Evolutionary conservation across 1,140 invertebrate genomes (phyloP), one percentile per base, ranked within the genome.

Genomic region (Galendromus occidentalis): DNA sequence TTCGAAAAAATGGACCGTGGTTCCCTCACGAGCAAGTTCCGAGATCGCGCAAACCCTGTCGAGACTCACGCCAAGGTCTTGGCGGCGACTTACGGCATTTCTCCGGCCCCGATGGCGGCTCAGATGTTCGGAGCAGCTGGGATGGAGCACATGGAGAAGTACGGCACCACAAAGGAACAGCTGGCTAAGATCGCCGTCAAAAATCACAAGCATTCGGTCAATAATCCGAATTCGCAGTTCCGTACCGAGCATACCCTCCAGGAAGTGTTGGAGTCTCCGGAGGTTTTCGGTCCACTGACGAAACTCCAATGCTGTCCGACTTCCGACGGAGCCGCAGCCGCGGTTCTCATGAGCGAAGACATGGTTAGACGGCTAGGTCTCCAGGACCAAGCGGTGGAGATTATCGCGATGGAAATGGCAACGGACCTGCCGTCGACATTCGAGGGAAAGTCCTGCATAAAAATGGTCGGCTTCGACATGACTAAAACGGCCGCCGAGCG

Each of bases 1-100:
- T 98, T 98, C 76, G 95, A 98, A 73, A 98, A 97, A 77, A 98
- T 98, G 95, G 85, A 93, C 70, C 80, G 82, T 51, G 95, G 94
- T 0, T 92, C 93, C 17, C 78, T 98, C 1, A 79, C 81, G 18
- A 79, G 82, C 0, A 85, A 85, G 77, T 97, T 83, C 74, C 79
- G 79, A 51, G 93, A 98, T 74, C 82, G 93, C 63, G 87, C 88
- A 0, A 89, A 91, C 79, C 93, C 95, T 17, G 81, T 97, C 79
- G 91, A 96, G 59, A 90, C 86, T 71, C 93, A 97, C 75, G 82
- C 95, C 14, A 81, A 86, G 65, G 77, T 87, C 66, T 88, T 98
- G 86, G 77, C 82, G 1, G 85, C 96, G 55, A 75, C 86, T 14
- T 81, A 82, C 63, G 91, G 88, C 2, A 76, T 96, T 0, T 81